Conservation (phyloP, 2,797 vertebrate species). For the Oreonectes daqikongensis region DNA sequence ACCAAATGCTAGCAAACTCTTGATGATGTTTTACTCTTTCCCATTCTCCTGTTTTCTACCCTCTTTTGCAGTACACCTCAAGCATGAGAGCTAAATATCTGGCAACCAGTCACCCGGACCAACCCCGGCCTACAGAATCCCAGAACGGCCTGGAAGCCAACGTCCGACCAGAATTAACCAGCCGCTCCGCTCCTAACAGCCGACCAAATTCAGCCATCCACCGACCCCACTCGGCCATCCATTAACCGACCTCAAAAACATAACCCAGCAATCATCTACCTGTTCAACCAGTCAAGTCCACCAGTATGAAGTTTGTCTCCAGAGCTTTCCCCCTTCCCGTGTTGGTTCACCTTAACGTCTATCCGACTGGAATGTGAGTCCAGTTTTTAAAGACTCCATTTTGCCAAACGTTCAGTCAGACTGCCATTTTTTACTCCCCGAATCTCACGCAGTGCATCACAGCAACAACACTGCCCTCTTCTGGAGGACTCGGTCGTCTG, state of each 20-base stretch:
- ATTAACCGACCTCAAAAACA: slow-evolving; percentile 33
- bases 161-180: slow-evolving; percentile 59
- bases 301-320: slow-evolving; percentile 22
- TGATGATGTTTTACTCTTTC: slow-evolving; percentile 55
- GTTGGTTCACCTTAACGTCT: neutral
- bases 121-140: slow-evolving; percentile 68
- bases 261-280: slow-evolving; percentile 52
- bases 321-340: neutral
- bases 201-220: slow-evolving; percentile 77
- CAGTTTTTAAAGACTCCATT: slow-evolving; percentile 33
- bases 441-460: slow-evolving; percentile 11
- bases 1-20: neutral
- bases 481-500: slow-evolving; percentile 38
- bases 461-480: slow-evolving; percentile 47
- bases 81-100: slow-evolving; percentile 99
- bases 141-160: slow-evolving; percentile 45
- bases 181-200: slow-evolving; percentile 77
- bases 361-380: neutral
- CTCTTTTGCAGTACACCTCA: slow-evolving; percentile 90
- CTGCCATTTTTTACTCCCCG: slow-evolving; percentile 38
- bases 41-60: slow-evolving; percentile 10
- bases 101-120: slow-evolving; percentile 90
- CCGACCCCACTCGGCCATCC: slow-evolving; percentile 75
- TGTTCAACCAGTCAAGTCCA: slow-evolving; percentile 54
- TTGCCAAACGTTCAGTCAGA: slow-evolving; percentile 24